Evolutionary conservation across 2,113 vertebrate genomes (phyloP).

Genomic region (Gymnogyps californianus): DNA sequence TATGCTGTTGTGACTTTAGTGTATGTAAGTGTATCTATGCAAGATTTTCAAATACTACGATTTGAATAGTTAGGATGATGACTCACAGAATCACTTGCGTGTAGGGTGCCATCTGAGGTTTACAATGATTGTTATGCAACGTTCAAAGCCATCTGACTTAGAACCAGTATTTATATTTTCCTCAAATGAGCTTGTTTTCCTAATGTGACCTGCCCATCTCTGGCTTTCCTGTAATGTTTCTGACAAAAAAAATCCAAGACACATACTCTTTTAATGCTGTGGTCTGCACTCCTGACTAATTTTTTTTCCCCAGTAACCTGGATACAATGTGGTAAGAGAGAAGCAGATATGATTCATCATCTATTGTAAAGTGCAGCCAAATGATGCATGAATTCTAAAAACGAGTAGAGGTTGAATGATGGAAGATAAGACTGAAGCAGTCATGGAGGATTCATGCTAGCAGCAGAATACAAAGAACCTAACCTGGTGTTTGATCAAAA

Average conservation of each 20-base stretch:
- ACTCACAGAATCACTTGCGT: background rate
- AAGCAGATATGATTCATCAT: conserved; percentile 59
- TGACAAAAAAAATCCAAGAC: conserved; percentile 10
- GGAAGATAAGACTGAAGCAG: background rate
- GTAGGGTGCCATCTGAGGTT: background rate
- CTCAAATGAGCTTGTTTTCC: background rate
- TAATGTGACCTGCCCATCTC: background rate
- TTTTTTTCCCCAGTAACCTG: conserved; percentile 1
- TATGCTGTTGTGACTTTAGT: background rate
- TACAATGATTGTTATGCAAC: background rate
- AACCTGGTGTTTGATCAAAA: background rate
- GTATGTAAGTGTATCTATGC: background rate
- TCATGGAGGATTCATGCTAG: background rate
- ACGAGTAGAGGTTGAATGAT: background rate
- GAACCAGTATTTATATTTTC: background rate
- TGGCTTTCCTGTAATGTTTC: background rate
- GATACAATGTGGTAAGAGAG: conserved; percentile 4
- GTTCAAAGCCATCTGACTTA: background rate
- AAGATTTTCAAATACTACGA: background rate
- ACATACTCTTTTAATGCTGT: conserved; percentile 14
- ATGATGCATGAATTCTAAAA: background rate
- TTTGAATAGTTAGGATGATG: background rate
- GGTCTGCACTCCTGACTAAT: conserved; percentile 29
- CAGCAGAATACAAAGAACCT: background rate
- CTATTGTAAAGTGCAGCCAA: conserved; percentile 28